Evolutionary conservation across 2,113 vertebrate genomes (phyloP).

Genomic region (Cavia porcellus): DNA sequence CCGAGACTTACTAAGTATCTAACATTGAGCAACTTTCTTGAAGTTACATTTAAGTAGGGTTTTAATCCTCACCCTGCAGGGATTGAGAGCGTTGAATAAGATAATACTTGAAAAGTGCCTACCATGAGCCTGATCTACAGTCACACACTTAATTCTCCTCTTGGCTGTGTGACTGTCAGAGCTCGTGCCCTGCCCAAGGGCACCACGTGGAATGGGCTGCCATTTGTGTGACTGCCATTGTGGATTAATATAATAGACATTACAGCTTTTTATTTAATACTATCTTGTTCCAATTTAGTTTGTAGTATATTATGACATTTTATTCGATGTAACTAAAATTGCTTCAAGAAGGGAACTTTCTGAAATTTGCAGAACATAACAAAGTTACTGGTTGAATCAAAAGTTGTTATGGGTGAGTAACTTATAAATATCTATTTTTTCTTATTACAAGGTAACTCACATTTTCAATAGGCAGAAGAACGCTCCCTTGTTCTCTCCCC

Average conservation of each 20-base stretch:
- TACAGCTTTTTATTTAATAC: background rate
- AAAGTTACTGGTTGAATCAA: background rate
- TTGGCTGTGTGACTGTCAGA: background rate
- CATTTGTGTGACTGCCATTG: background rate
- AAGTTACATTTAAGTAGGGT: background rate
- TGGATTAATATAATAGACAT: background rate
- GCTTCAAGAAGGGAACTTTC: background rate
- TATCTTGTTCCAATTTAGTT: slow-evolving; percentile 5
- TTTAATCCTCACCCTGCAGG: background rate
- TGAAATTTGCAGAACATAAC: slow-evolving; percentile 4
- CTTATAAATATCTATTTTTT: background rate
- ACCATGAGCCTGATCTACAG: background rate
- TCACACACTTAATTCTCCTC: background rate
- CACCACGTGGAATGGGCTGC: background rate
- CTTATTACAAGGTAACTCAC: background rate
- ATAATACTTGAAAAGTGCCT: background rate
- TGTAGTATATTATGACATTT: background rate
- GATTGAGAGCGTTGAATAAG: background rate
- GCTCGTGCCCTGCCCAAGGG: fast-evolving
- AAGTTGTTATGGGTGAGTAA: background rate
- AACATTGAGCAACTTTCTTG: background rate
- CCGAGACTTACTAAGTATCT: background rate
- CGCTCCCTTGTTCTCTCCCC: background rate
- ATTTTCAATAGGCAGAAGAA: background rate
- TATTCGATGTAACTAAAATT: background rate